Evolutionary conservation across 2,888 invertebrate genomes (phyloP).

Genomic region (Drosophila eohydei): DNA sequence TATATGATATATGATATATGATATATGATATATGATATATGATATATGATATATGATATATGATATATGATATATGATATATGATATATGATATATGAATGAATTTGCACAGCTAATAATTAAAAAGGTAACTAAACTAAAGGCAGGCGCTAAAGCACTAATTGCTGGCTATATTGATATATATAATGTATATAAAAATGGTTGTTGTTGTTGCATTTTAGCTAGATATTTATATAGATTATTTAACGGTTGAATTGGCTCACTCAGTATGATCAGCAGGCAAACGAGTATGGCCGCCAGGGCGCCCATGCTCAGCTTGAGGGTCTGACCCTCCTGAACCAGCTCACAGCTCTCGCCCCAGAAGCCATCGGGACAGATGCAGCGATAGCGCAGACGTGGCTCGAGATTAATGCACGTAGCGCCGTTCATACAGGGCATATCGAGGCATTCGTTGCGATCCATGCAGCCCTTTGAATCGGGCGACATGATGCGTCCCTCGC

Average conservation of each 20-base stretch:
- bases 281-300: slow-evolving; percentile 98
- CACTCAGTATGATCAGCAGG: slow-evolving; percentile 98
- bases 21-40: too few relatives aligned
- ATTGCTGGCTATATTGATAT: slow-evolving; percentile 34
- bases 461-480: slow-evolving; percentile 96
- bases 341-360: slow-evolving; percentile 98
- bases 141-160: slow-evolving; percentile 61
- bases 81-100: slow-evolving; percentile 23
- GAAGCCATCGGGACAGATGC: slow-evolving; percentile 96
- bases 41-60: too few relatives aligned
- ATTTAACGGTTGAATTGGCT: slow-evolving; percentile 86
- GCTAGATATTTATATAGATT: slow-evolving; percentile 11
- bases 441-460: slow-evolving; percentile 98
- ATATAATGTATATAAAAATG: slow-evolving; percentile 6
- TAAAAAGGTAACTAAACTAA: slow-evolving; percentile 17
- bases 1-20: too few relatives aligned
- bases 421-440: slow-evolving; percentile 96
- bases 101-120: slow-evolving; percentile 52
- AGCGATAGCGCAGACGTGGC: slow-evolving; percentile 93
- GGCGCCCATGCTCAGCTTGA: slow-evolving; percentile 98
- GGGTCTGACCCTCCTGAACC: slow-evolving; percentile 96
- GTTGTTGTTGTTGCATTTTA: slow-evolving; percentile 33
- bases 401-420: slow-evolving; percentile 97
- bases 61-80: not conserved
- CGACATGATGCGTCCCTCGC: slow-evolving; percentile 95